Base-by-base conservation (phyloP, 2,797 vertebrate genomes). In the Crenuchus spilurus region DNA sequence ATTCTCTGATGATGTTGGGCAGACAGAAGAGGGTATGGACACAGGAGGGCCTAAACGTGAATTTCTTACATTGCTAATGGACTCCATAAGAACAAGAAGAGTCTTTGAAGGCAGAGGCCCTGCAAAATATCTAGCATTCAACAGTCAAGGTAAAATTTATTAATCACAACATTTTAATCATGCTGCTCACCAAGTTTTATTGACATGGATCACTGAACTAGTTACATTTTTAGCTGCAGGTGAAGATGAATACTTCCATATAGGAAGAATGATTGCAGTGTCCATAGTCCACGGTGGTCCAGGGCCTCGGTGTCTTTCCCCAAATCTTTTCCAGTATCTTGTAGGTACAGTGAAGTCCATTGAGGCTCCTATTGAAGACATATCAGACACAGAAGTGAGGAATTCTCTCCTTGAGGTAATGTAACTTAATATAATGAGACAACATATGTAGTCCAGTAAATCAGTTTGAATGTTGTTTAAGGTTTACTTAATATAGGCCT, bases 31-130 rank as follows among this genome's bases (percentile, higher is more conserved):
- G 66, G 37, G 49, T 42, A 11, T 31, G 14, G 51, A 44, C n/a
- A 57, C 20, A 7, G n/a, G 33, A 18, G 35, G 51, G n/a, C 51
- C 51, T 6, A 57, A 35, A 26, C 24, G n/a, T n/a, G 66, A 69
- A 28, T 69, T 69, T 42, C 16, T 69, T 6, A 69, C 66, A 6
- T 24, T 69, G n/a, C 14, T 69, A 7, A 42, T 57, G 66, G 66
- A 69, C 51, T 4, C 5, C 37, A 57, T 55, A 16, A 57, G 42
- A 57, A 57, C 35, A 14, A 69, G 66, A 7, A 41, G 48, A 37
- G 22, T 41, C 18, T 68, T 68, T 54, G 65, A 68, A 67, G 31
- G 31, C 46, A 68, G 48, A 66, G 44, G 33, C 18, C 20, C 46
- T 68, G 24, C n/a, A 16, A 57, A 57, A 37, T 57, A 57, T n/a